Base-by-base conservation (phyloP, 2,888 invertebrate genomes). In the Pocota personata region DNA sequence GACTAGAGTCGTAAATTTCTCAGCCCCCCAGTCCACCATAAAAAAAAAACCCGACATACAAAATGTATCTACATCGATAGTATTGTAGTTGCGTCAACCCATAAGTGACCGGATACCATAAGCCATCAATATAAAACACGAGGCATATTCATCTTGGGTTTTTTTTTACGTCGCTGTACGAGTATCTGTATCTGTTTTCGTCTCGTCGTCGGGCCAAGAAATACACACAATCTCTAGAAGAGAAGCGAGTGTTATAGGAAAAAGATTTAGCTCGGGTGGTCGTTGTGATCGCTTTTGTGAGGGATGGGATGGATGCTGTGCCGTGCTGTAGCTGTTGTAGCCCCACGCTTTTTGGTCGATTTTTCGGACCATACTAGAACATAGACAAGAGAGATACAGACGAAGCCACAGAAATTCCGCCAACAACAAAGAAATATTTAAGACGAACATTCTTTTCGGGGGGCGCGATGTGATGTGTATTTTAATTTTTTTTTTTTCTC, bases 21-120 rank as follows among this genome's bases (percentile, higher is more conserved):
- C 66, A 77, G 82, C 60, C 71, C 71, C 32, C 35, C 48, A 48
- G 37, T 48, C 14, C 8, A 37, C 57, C 32, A 27, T 35, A 14
- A 30, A 50, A 27, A 32, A 35, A 73, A 73, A 62, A 40, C 32
- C 40, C 73, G 66, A 58, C 71, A 57, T 32, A 67, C 50, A 73
- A 67, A 69, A 48, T 79, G 73, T 79, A 71, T 79, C 79, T 52
- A 71, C 52, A 83, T 69, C 73, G 78, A 79, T 75, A 79, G 66
- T n/a, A 71, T 79, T 75, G 84, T 80, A 66, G 86, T 77, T 86
- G 82, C 86, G 86, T 86, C 86, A 86, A 86, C 67, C 82, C 86
- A 86, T 82, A 86, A 86, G 82, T 86, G 86, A 86, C 86, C 86
- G 86, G 86, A 86, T 86, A 86, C 86, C 86, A 86, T 86, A 86